These are phyloP conservation scores for Corydoras sp. DNA, from an alignment of 2,113 vertebrate species.

Conservation along the genomic window DNA sequence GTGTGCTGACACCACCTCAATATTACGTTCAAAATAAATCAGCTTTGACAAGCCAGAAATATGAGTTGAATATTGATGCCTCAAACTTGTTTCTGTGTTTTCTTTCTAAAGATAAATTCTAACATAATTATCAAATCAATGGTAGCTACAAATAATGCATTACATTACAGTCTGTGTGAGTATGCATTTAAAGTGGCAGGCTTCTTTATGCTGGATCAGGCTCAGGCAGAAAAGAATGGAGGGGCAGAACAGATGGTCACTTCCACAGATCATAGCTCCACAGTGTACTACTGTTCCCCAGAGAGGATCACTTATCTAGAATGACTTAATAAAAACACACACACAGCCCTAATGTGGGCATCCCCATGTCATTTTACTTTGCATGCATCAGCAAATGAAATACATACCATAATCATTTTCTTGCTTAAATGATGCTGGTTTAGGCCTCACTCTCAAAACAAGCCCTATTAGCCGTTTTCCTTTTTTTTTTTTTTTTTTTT, in stretches of 20 bases:
- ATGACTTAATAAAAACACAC: slow-evolving; percentile 35
- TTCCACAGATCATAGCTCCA: slow-evolving; percentile 43
- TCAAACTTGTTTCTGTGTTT: background rate
- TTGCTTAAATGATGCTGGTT: slow-evolving; percentile 16
- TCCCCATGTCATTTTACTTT: slow-evolving; percentile 5
- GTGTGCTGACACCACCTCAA: no score
- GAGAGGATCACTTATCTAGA: slow-evolving; percentile 37
- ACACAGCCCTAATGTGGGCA: slow-evolving; percentile 24
- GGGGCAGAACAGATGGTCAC: slow-evolving; percentile 39
- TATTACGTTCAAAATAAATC: no score
- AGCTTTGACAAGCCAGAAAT: background rate
- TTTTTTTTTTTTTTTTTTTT: no score
- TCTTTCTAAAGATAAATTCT: background rate
- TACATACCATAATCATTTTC: slow-evolving; percentile 10
- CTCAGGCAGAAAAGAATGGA: slow-evolving; percentile 11
- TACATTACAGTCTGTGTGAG: background rate
- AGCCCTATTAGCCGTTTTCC: background rate
- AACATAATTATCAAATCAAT: slow-evolving; percentile 6
- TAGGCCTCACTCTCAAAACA: slow-evolving; percentile 21
- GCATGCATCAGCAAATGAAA: slow-evolving; percentile 37
- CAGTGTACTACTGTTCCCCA: slow-evolving; percentile 35
- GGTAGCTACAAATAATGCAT: background rate
- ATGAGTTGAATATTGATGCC: background rate
- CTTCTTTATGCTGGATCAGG: slow-evolving; percentile 2
- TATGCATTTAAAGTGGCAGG: slow-evolving; percentile 5